A percentile compares a stretch with the other conserved stretches of the same genome.
phyloP scores from a whole-genome alignment of 1,140 invertebrate genomes.

The Zaprionus nigranus region DNA sequence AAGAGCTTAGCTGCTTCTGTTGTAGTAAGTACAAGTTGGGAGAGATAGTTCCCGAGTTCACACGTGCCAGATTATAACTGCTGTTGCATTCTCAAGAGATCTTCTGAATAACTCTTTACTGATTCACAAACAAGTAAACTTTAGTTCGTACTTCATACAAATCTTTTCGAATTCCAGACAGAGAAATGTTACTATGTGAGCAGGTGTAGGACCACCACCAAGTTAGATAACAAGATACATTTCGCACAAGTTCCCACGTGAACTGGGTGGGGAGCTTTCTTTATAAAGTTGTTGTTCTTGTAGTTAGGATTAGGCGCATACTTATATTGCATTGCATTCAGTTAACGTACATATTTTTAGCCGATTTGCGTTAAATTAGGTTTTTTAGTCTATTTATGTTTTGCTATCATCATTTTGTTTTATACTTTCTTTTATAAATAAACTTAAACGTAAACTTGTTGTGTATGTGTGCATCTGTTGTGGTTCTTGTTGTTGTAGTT shows the following conservation, averaged over 20 bases:
- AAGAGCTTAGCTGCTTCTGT: neutral
- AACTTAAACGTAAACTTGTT: slow-evolving; percentile 82
- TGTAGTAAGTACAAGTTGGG: slow-evolving; percentile 41
- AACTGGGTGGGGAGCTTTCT: neutral
- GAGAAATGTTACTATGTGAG: neutral
- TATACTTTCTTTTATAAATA: slow-evolving; percentile 74
- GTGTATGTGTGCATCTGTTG: slow-evolving; percentile 58
- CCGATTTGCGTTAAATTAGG: slow-evolving; percentile 70
- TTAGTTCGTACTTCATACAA: neutral
- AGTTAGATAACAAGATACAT: neutral
- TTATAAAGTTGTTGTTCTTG: slow-evolving; percentile 30
- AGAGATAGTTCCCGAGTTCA: slow-evolving; percentile 33
- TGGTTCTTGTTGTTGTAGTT: slow-evolving; percentile 23
- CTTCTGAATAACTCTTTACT: neutral
- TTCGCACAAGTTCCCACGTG: neutral
- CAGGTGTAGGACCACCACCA: neutral
- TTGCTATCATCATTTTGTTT: slow-evolving; percentile 78
- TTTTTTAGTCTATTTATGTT: slow-evolving; percentile 78
- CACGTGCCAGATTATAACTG: slow-evolving; percentile 29
- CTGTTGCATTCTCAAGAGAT: neutral
- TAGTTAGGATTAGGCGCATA: slow-evolving; percentile 64
- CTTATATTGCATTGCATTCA: slow-evolving; percentile 52
- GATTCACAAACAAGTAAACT: neutral
- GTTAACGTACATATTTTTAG: slow-evolving; percentile 73
- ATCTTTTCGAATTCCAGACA: neutral